Evolutionary conservation across 1,140 invertebrate species (phyloP).

Genomic region (Bicyclus anynana): DNA sequence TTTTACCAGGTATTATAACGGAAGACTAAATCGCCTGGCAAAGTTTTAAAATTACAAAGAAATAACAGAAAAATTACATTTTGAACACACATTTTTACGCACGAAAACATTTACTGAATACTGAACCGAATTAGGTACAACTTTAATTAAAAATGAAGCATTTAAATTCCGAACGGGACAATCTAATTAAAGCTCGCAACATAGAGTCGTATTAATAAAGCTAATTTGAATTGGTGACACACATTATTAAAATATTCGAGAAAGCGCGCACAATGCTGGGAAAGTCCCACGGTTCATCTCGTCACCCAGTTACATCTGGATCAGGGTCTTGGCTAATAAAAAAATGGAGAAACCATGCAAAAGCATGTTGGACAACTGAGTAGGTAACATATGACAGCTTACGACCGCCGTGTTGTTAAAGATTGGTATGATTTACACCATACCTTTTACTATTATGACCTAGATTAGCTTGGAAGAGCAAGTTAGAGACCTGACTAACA

Average conservation of each 20-base stretch:
- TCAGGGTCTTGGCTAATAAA: slow-evolving; percentile 43
- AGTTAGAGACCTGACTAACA: no score
- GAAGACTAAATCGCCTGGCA: no score
- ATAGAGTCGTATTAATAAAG: slow-evolving; percentile 36
- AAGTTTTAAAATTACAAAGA: no score
- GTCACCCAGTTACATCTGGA: slow-evolving; percentile 53
- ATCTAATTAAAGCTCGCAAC: slow-evolving; percentile 22
- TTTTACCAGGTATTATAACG: no score
- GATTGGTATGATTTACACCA: no score
- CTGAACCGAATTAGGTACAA: not conserved
- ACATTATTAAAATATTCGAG: slow-evolving; percentile 59
- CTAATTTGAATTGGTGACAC: slow-evolving; percentile 54
- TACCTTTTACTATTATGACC: no score
- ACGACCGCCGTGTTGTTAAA: no score
- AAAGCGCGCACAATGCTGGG: slow-evolving; percentile 54
- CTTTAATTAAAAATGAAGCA: not conserved
- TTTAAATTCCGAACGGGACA: slow-evolving; percentile 11
- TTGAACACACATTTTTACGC: not conserved
- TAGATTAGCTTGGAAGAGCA: no score
- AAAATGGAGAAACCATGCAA: slow-evolving; percentile 30
- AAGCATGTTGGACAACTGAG: slow-evolving; percentile 7
- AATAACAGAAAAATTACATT: no score
- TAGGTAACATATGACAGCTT: no score
- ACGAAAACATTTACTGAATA: not conserved
- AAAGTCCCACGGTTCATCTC: slow-evolving; percentile 43